Conservation (phyloP, 1,140 invertebrate species). For the Trypoxylus dichotomus region DNA sequence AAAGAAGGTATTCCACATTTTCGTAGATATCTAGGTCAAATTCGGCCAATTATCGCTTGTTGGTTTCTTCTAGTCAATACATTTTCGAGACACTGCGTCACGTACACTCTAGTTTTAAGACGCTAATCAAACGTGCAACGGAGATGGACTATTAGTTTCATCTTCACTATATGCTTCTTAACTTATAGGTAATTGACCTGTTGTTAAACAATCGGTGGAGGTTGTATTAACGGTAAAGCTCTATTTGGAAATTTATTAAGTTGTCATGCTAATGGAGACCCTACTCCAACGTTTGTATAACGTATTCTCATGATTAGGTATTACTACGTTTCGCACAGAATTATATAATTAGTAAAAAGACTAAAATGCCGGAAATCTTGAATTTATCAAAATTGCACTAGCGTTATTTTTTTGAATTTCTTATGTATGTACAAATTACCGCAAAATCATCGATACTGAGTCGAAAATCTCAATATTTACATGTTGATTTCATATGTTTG, state of each 20-base stretch:
- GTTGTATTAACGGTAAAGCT: not conserved
- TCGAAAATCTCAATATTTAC: no score
- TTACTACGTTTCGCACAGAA: no score
- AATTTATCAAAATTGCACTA: no score
- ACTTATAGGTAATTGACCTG: not conserved
- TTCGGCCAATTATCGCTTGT: not conserved
- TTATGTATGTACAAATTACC: no score
- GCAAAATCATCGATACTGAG: no score
- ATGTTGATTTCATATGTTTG: no score
- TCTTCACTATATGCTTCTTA: not conserved
- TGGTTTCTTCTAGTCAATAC: not conserved
- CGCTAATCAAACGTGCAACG: not conserved
- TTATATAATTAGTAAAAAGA: no score
- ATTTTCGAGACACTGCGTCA: not conserved
- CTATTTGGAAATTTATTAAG: not conserved
- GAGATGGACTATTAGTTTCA: not conserved
- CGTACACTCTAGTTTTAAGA: not conserved
- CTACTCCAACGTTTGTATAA: no score
- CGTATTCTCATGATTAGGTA: no score
- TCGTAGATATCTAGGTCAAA: conserved; percentile 2
- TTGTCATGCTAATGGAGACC: not conserved
- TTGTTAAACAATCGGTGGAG: not conserved
- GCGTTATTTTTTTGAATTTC: no score
- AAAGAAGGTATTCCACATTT: not conserved
- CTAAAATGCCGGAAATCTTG: no score